Conservation (phyloP, 2,797 vertebrate species). For the Galago senegalensis region DNA sequence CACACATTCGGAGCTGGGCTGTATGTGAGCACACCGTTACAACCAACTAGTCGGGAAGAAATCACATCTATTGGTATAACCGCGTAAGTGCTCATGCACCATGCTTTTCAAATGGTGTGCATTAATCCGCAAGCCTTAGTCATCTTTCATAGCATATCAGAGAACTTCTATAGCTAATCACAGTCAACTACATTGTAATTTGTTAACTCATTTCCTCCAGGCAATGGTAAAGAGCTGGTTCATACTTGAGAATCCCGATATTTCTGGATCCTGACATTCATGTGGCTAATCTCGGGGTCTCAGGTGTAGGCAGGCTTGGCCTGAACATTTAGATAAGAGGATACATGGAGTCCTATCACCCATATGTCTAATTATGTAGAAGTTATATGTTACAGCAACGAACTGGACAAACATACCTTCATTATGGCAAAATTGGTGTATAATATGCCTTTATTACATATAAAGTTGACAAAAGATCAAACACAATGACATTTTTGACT, state of each 20-base stretch:
- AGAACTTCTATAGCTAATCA: not conserved
- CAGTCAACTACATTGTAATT: not conserved
- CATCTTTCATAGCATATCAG: not conserved
- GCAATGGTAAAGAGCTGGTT: not conserved
- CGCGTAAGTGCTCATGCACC: not conserved
- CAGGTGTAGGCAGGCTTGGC: not conserved
- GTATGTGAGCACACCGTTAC: not conserved
- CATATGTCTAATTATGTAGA: not conserved
- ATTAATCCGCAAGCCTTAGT: not conserved
- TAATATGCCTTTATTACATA: not conserved
- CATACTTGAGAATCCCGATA: not conserved
- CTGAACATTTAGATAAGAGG: not conserved
- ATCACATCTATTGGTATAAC: not conserved
- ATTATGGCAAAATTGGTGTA: not conserved
- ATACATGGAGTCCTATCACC: not conserved
- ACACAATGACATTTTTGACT: not conserved
- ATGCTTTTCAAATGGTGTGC: not conserved
- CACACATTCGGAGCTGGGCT: not conserved
- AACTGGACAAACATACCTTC: not conserved
- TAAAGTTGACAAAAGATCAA: not conserved
- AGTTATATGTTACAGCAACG: not conserved
- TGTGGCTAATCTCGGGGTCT: not conserved
- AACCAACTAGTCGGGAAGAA: not conserved
- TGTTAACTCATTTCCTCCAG: not conserved
- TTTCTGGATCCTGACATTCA: not conserved